Percentiles rank a stretch among this genome's conserved stretches.
phyloP scores from a whole-genome alignment of 2,113 vertebrate genomes.

The Bettongia penicillata region DNA sequence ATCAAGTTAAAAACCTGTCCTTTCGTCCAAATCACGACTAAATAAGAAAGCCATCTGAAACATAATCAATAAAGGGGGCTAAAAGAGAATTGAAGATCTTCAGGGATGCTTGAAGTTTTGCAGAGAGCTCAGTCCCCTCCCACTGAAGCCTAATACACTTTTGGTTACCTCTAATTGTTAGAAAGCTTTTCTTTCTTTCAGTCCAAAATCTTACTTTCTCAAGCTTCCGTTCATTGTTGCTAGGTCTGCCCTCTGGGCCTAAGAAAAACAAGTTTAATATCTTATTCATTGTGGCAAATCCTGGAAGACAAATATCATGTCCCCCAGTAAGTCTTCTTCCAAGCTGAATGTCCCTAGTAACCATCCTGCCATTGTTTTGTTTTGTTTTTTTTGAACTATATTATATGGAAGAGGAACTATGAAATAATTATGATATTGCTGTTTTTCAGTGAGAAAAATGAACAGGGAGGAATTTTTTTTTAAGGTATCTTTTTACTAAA shows the following conservation, averaged over 20 bases:
- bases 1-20: not conserved
- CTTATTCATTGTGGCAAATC: not conserved
- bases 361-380: not conserved
- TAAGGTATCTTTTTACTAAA: conserved; percentile 21
- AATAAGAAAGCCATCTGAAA: not conserved
- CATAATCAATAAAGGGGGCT: not conserved
- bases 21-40: not conserved
- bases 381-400: not conserved
- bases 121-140: not conserved
- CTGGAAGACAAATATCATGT: not conserved
- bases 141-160: not conserved
- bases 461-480: conserved; percentile 35
- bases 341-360: not conserved
- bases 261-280: not conserved
- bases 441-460: not conserved
- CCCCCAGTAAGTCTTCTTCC: not conserved
- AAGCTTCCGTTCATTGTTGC: not conserved
- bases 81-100: not conserved
- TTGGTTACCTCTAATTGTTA: not conserved
- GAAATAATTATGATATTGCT: not conserved
- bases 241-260: too few relatives aligned
- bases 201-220: not conserved
- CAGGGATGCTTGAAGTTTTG: not conserved
- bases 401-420: not conserved
- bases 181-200: not conserved